phyloP scores from a whole-genome alignment of 2,113 vertebrate genomes.

The Agapornis roseicollis region DNA sequence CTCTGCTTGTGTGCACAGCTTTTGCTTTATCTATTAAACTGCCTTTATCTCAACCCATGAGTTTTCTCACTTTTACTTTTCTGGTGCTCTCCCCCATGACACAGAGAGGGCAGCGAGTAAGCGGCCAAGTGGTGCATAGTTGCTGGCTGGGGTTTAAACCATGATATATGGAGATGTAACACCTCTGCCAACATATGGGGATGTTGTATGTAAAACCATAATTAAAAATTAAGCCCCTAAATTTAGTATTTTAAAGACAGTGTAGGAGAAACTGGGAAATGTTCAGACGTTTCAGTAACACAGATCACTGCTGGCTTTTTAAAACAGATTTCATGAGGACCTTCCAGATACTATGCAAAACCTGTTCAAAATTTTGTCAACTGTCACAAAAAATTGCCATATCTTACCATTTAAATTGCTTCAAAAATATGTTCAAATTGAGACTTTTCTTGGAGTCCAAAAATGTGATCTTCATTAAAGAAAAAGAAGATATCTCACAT shows the following conservation, averaged over 20 bases:
- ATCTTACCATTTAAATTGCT: conserved; percentile 95
- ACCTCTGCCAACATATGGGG: not conserved
- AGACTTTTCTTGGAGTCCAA: conserved; percentile 96
- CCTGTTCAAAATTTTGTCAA: conserved; percentile 15
- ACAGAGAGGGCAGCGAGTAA: not conserved
- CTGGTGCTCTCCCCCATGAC: not conserved
- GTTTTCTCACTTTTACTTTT: not conserved
- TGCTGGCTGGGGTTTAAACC: not conserved
- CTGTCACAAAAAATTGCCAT: not conserved
- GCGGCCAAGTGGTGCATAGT: not conserved
- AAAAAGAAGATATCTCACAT: conserved; percentile 54
- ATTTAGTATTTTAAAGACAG: not conserved
- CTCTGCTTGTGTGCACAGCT: not conserved
- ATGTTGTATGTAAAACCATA: not conserved
- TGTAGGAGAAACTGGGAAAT: not conserved
- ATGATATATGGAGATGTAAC: not conserved
- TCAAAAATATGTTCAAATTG: conserved; percentile 97
- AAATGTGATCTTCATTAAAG: conserved; percentile 88
- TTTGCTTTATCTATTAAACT: not conserved
- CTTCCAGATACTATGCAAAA: not conserved
- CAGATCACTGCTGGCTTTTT: not conserved
- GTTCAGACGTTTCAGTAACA: not conserved
- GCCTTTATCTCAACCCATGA: not conserved
- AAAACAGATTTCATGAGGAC: not conserved
- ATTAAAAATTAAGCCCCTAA: not conserved